These are phyloP conservation scores for Sialis fuliginosa DNA, from an alignment of 2,888 invertebrate genomes.

Conservation along the genomic window DNA sequence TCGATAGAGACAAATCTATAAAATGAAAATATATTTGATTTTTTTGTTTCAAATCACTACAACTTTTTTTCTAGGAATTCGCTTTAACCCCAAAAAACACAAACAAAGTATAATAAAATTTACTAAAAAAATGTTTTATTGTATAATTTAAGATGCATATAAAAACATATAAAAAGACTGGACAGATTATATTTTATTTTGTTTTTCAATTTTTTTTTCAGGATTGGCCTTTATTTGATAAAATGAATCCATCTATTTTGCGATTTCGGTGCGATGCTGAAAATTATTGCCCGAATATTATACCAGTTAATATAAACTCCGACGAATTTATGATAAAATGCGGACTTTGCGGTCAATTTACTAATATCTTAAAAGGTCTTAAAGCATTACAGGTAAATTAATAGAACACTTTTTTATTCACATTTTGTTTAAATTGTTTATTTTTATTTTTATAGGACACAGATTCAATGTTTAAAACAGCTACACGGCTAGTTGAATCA, in stretches of 20 bases:
- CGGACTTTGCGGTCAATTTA: slow-evolving; percentile 44
- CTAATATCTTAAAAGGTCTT: slow-evolving; percentile 55
- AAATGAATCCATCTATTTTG: slow-evolving; percentile 51
- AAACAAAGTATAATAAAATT: no score
- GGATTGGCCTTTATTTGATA: slow-evolving; percentile 58
- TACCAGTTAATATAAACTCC: slow-evolving; percentile 42
- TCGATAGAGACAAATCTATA: no score
- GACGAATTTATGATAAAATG: slow-evolving; percentile 54
- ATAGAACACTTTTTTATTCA: no score
- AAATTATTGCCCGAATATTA: slow-evolving; percentile 40
- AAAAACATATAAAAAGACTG: no score
- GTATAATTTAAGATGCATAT: no score
- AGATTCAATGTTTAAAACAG: slow-evolving; percentile 45
- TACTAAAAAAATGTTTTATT: no score
- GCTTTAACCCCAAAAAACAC: no score
- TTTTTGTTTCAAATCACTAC: no score
- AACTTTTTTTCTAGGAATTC: no score
- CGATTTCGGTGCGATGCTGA: slow-evolving; percentile 50
- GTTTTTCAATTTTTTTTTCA: no score
- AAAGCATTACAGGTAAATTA: slow-evolving; percentile 45
- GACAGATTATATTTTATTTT: no score
- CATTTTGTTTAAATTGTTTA: neutral
- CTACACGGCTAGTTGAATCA: slow-evolving; percentile 37
- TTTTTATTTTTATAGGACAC: slow-evolving; percentile 37
- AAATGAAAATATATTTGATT: no score